These are phyloP conservation scores for Epizoanthus rinbou DNA, from an alignment of 92 coral and sea anemone genomes.

Conservation along the genomic window DNA sequence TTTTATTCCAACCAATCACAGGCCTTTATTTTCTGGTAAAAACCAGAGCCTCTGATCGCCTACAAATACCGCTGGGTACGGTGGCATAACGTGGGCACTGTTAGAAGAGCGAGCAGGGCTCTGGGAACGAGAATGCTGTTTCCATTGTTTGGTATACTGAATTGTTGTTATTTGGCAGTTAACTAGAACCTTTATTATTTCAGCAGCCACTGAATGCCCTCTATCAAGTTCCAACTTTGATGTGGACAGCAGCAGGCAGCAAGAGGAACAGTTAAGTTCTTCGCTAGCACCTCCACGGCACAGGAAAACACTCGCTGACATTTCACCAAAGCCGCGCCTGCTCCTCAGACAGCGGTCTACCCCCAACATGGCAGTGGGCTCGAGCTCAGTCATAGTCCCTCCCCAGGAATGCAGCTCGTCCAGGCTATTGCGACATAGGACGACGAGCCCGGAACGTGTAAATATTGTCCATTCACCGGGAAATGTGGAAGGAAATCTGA, in stretches of 20 bases:
- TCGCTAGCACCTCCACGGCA: background rate
- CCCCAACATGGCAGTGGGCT: background rate
- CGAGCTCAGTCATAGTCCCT: background rate
- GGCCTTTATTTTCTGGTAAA: too few relatives aligned
- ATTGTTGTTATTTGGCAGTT: too few relatives aligned
- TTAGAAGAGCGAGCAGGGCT: too few relatives aligned
- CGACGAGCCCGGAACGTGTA: background rate
- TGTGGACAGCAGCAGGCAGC: background rate
- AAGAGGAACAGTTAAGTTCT: background rate
- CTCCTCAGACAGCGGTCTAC: slow-evolving; percentile 13
- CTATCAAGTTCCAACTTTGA: background rate
- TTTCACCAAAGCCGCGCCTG: slow-evolving; percentile 6
- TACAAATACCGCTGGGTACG: too few relatives aligned
- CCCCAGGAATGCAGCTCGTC: background rate
- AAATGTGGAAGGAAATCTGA: background rate
- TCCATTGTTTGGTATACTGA: too few relatives aligned
- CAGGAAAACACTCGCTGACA: background rate
- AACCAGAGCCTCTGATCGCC: too few relatives aligned
- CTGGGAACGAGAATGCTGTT: too few relatives aligned
- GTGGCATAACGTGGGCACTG: too few relatives aligned
- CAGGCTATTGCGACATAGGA: background rate
- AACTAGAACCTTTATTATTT: background rate
- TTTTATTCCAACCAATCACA: too few relatives aligned
- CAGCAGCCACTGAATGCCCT: background rate
- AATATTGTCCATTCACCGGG: background rate